Conservation (phyloP, 2,888 invertebrate genomes). For the Glaucopsyche alexis region DNA sequence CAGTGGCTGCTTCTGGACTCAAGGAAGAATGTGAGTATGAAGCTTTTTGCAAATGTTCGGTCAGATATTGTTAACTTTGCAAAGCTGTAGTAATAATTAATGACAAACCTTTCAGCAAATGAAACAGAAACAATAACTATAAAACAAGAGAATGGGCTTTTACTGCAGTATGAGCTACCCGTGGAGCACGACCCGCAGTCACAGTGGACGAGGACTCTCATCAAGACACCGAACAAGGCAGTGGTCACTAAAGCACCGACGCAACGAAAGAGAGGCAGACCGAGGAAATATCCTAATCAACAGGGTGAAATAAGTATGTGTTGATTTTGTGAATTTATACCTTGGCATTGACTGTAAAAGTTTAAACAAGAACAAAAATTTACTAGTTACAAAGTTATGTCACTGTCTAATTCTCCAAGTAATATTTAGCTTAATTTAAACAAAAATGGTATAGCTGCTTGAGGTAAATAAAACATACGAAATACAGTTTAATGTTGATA, state of each 20-base stretch:
- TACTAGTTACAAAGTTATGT: not conserved
- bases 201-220: slow-evolving; percentile 63
- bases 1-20: slow-evolving; percentile 55
- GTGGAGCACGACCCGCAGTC: slow-evolving; percentile 69
- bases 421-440: not conserved
- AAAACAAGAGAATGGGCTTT: slow-evolving; percentile 74
- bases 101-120: slow-evolving; percentile 41
- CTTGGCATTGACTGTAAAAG: no score
- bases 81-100: no score
- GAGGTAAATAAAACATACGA: not conserved
- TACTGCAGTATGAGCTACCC: slow-evolving; percentile 73
- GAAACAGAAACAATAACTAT: slow-evolving; percentile 76
- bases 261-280: slow-evolving; percentile 66
- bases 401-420: not conserved
- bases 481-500: not conserved
- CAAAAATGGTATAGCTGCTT: not conserved
- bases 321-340: no score
- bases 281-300: slow-evolving; percentile 73
- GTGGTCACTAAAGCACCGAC: slow-evolving; percentile 70
- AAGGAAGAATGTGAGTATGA: slow-evolving; percentile 54
- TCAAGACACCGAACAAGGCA: slow-evolving; percentile 52
- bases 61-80: no score
- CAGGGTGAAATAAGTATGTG: slow-evolving; percentile 68
- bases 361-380: no score
- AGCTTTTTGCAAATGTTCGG: not conserved